Percentiles rank a stretch among this genome's conserved stretches.
These are phyloP conservation scores for Vanessa tameamea DNA, from an alignment of 1,140 invertebrate genomes.

Conservation along the genomic window DNA sequence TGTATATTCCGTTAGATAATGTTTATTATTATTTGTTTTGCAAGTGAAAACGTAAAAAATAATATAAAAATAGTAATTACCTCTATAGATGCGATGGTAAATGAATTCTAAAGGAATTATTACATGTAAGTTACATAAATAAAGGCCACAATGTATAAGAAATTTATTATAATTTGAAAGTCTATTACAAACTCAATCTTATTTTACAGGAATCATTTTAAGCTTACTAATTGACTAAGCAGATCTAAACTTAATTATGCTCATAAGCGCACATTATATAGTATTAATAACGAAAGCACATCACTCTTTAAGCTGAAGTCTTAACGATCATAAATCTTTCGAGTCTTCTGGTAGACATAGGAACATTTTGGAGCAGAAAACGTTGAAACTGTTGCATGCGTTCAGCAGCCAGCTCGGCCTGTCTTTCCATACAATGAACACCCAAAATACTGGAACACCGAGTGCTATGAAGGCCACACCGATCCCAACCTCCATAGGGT, in stretches of 20 bases:
- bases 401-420: conserved; percentile 84
- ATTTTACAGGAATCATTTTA: conserved; percentile 32
- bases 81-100: too few relatives aligned
- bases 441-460: conserved; percentile 93
- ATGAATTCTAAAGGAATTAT: too few relatives aligned
- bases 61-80: too few relatives aligned
- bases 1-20: too few relatives aligned
- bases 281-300: conserved; percentile 3
- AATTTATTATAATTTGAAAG: conserved; percentile 46
- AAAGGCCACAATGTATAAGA: conserved; percentile 28
- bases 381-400: conserved; percentile 83
- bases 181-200: conserved; percentile 44
- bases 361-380: conserved; percentile 87
- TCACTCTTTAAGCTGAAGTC: conserved; percentile 1
- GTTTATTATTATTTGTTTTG: too few relatives aligned
- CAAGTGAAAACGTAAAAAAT: too few relatives aligned
- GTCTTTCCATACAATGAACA: conserved; percentile 92
- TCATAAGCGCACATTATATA: conserved; percentile 28
- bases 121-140: not conserved
- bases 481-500: conserved; percentile 90
- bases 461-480: conserved; percentile 88
- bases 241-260: conserved; percentile 29
- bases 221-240: conserved; percentile 44
- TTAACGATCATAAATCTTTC: conserved; percentile 72
- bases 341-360: conserved; percentile 86